Conservation (phyloP, 2,888 invertebrate genomes). For the Lasioglossum figueresi region DNA sequence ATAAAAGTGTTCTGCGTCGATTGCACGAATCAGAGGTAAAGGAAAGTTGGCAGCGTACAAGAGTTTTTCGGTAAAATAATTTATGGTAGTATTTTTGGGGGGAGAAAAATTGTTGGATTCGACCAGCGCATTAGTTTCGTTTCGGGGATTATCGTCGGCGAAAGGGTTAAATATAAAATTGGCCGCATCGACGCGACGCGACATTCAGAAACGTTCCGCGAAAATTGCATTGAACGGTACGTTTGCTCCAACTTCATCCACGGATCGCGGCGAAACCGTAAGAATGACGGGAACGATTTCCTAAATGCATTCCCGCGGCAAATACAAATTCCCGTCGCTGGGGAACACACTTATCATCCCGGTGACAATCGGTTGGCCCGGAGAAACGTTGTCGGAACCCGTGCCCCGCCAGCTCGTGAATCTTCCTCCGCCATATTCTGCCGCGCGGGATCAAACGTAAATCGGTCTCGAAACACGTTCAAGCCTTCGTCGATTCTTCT, state of each 20-base stretch:
- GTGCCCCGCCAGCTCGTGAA: constrained; percentile 47
- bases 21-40: not conserved
- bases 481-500: not conserved
- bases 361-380: constrained; percentile 29
- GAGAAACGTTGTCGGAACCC: constrained; percentile 29
- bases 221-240: constrained; percentile 16
- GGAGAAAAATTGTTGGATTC: not conserved
- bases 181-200: not conserved
- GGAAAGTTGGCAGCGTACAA: not conserved
- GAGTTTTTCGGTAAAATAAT: not conserved
- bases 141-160: not conserved
- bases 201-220: not conserved
- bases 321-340: constrained; percentile 47
- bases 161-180: constrained; percentile 22
- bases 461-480: constrained; percentile 43
- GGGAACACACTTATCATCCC: constrained; percentile 49
- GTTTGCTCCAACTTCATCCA: not conserved
- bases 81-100: not conserved
- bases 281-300: constrained; percentile 51
- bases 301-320: constrained; percentile 42
- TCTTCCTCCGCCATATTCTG: constrained; percentile 12
- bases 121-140: not conserved
- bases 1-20: not conserved
- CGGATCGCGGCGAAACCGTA: not conserved
- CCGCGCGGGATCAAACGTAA: constrained; percentile 26